phyloP scores from a whole-genome alignment of 2,797 vertebrate genomes.

The Eremophila alpestris region DNA sequence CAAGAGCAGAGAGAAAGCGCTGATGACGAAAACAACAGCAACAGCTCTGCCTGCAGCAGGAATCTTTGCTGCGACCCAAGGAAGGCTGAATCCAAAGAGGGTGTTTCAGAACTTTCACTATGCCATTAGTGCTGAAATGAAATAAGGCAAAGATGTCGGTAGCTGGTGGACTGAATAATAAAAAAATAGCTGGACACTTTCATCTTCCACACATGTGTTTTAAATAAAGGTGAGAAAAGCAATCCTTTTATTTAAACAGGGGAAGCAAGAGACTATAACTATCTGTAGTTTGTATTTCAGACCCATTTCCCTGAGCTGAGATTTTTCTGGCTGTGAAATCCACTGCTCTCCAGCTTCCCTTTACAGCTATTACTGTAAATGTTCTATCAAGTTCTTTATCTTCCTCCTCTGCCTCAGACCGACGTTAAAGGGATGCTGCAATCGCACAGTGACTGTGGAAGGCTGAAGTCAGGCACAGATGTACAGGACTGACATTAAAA shows the following conservation, averaged over 20 bases:
- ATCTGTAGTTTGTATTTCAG: conserved; percentile 66
- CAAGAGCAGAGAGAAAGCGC: conserved; percentile 40
- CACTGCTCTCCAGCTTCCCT: conserved; percentile 57
- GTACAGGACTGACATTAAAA: conserved; percentile 14
- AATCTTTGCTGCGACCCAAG: conserved; percentile 56
- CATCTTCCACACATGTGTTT: conserved; percentile 68
- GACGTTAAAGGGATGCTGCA: conserved; percentile 50
- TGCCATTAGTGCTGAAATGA: conserved; percentile 62
- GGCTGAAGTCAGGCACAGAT: neutral
- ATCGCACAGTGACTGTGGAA: neutral
- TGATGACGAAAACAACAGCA: conserved; percentile 72
- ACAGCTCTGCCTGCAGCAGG: conserved; percentile 66
- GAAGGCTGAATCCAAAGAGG: conserved; percentile 57
- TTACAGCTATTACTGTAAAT: conserved; percentile 64
- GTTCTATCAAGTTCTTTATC: conserved; percentile 68
- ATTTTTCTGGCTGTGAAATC: conserved; percentile 69
- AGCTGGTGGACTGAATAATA: conserved; percentile 68
- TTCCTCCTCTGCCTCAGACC: conserved; percentile 46
- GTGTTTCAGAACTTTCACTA: conserved; percentile 60
- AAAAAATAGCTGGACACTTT: conserved; percentile 72
- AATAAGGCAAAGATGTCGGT: conserved; percentile 64
- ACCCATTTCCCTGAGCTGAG: conserved; percentile 60
- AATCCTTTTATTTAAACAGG: conserved; percentile 68
- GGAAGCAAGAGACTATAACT: conserved; percentile 61
- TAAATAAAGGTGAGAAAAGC: conserved; percentile 69